phyloP scores from a whole-genome alignment of 2,797 vertebrate genomes.

The Notolepis coatsorum region DNA sequence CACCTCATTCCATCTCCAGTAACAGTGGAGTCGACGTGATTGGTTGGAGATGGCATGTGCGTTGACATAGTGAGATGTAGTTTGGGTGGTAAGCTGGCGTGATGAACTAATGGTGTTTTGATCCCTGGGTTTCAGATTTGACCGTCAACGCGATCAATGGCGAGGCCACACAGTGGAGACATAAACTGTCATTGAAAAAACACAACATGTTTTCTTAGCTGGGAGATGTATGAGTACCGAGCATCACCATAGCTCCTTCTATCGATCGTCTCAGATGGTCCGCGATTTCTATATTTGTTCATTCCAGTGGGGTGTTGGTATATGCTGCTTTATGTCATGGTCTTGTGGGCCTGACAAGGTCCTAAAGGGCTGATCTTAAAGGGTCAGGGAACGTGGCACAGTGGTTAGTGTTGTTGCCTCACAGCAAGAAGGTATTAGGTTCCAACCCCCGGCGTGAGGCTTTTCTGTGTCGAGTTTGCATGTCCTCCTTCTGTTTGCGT shows the following conservation, averaged over 20 bases:
- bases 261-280: conserved; percentile 54
- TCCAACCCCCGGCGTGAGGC: no score
- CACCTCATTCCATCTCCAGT: conserved; percentile 24
- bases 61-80: conserved; percentile 22
- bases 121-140: conserved; percentile 40
- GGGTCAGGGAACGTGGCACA: no score
- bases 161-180: conserved; percentile 16
- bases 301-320: conserved; percentile 32
- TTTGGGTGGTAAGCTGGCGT: conserved; percentile 44
- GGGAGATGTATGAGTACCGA: conserved; percentile 22
- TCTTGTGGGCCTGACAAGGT: conserved; percentile 52
- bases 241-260: conserved; percentile 30
- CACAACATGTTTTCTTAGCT: conserved; percentile 29
- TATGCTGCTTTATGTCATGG: conserved; percentile 47
- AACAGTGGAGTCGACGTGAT: conserved; percentile 32
- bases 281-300: conserved; percentile 56
- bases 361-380: no score
- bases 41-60: conserved; percentile 35
- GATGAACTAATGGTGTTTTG: conserved; percentile 45
- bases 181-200: conserved; percentile 33
- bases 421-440: no score
- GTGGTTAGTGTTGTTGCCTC: no score
- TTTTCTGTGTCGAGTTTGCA: no score
- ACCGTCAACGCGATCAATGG: conserved; percentile 33
- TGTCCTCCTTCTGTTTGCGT: no score